These are phyloP conservation scores for Sinopyrophorus schimmeli DNA, from an alignment of 2,888 invertebrate species.

Conservation along the genomic window DNA sequence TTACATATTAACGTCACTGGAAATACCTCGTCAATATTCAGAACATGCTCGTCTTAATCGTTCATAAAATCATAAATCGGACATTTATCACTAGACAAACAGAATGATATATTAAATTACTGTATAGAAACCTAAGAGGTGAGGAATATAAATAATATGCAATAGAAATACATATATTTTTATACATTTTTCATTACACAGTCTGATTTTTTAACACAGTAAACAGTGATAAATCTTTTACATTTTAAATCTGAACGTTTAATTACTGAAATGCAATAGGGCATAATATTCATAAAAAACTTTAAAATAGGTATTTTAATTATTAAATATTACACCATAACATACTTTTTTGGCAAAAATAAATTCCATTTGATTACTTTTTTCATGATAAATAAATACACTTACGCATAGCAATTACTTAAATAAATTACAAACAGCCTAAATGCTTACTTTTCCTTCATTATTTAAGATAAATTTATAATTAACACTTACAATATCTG, in stretches of 20 bases:
- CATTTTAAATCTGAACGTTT: conserved; percentile 30
- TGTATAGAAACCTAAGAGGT: too few relatives aligned
- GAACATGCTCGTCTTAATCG: too few relatives aligned
- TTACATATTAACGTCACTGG: too few relatives aligned
- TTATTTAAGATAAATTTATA: too few relatives aligned
- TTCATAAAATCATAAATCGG: too few relatives aligned
- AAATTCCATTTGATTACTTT: conserved; percentile 8
- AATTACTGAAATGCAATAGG: conserved; percentile 36
- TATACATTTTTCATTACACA: conserved; percentile 33
- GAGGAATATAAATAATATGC: too few relatives aligned
- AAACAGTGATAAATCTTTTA: conserved; percentile 48
- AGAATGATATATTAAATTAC: too few relatives aligned
- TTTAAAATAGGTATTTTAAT: background rate
- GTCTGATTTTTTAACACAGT: conserved; percentile 42
- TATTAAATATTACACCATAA: conserved; percentile 38
- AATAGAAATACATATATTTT: conserved; percentile 34
- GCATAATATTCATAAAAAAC: conserved; percentile 32
- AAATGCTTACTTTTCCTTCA: conserved; percentile 17
- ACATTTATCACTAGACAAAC: too few relatives aligned
- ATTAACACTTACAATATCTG: too few relatives aligned
- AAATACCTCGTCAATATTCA: too few relatives aligned
- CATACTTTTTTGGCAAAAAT: conserved; percentile 23
- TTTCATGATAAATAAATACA: conserved; percentile 19
- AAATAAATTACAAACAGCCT: conserved; percentile 23
- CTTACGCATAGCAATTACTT: conserved; percentile 22